A percentile compares a stretch with the other conserved stretches of the same genome.
These are phyloP conservation scores for Halocaridina rubra DNA, from an alignment of 2,888 invertebrate species.

Conservation along the genomic window DNA sequence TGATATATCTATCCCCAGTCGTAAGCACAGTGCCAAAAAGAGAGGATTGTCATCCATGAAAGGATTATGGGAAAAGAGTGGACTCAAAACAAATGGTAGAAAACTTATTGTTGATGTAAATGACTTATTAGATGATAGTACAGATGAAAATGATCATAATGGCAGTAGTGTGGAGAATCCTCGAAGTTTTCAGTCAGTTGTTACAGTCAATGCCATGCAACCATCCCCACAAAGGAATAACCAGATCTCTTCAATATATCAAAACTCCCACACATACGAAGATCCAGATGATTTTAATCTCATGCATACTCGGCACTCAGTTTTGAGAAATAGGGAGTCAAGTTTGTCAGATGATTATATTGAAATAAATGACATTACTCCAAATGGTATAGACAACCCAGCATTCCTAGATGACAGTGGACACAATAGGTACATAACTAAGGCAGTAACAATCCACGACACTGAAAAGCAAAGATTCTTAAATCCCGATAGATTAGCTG, in stretches of 20 bases:
- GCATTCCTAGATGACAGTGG: conserved; percentile 18
- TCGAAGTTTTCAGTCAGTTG: background rate
- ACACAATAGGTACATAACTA: background rate
- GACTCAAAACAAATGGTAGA: conserved; percentile 58
- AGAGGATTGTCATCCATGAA: conserved; percentile 30
- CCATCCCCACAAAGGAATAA: background rate
- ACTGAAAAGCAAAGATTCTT: background rate
- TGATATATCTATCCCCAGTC: background rate
- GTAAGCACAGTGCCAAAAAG: conserved; percentile 15
- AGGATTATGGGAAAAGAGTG: conserved; percentile 55
- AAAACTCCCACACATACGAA: conserved; percentile 1
- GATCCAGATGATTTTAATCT: background rate
- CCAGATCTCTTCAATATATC: background rate
- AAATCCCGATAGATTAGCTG: conserved; percentile 22
- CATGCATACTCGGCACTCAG: background rate
- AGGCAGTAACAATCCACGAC: background rate
- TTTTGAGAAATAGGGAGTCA: background rate
- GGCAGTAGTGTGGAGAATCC: background rate
- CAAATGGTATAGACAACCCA: conserved; percentile 21
- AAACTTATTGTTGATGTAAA: conserved; percentile 49
- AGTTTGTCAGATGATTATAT: background rate
- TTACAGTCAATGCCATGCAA: background rate
- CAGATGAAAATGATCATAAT: background rate
- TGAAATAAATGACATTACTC: background rate
- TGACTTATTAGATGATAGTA: background rate